A percentile compares a stretch with the other conserved stretches of the same genome.
These are phyloP conservation scores for Mizuhopecten yessoensis DNA, from an alignment of 1,140 invertebrate genomes.

Conservation along the genomic window DNA sequence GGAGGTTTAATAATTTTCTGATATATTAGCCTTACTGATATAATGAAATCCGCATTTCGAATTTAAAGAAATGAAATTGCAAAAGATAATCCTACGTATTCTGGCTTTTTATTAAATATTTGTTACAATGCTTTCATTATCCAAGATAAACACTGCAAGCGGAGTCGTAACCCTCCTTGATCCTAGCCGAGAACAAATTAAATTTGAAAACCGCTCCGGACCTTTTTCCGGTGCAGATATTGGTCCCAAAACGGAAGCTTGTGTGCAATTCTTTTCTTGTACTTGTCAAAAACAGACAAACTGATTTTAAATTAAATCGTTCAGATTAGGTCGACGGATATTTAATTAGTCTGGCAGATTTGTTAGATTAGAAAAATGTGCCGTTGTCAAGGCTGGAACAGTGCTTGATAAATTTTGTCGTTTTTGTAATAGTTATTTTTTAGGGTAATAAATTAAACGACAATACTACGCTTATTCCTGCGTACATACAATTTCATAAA, in stretches of 20 bases:
- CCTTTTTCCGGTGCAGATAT: not conserved
- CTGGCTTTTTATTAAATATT: not conserved
- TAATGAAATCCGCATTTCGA: not conserved
- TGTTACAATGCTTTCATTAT: conserved; percentile 31
- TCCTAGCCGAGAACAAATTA: conserved; percentile 15
- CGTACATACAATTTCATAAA: not conserved
- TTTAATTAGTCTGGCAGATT: not conserved
- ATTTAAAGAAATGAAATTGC: not conserved
- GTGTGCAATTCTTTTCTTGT: conserved; percentile 33
- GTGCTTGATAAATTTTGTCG: not conserved
- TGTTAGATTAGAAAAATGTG: not conserved
- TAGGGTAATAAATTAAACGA: not conserved
- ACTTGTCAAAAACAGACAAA: conserved; percentile 39
- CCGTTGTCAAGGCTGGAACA: not conserved
- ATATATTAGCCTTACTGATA: not conserved
- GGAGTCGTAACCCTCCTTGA: not conserved
- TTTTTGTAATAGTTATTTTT: not conserved
- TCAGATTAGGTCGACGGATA: conserved; percentile 13
- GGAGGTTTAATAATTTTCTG: not conserved
- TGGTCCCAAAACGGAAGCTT: conserved; percentile 30
- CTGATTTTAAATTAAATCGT: conserved; percentile 35
- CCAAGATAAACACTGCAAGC: conserved; percentile 1
- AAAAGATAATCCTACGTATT: not conserved
- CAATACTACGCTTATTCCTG: no score
- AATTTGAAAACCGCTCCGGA: not conserved